These are phyloP conservation scores for Fregata magnificens DNA, from an alignment of 2,113 vertebrate genomes.

Conservation along the genomic window DNA sequence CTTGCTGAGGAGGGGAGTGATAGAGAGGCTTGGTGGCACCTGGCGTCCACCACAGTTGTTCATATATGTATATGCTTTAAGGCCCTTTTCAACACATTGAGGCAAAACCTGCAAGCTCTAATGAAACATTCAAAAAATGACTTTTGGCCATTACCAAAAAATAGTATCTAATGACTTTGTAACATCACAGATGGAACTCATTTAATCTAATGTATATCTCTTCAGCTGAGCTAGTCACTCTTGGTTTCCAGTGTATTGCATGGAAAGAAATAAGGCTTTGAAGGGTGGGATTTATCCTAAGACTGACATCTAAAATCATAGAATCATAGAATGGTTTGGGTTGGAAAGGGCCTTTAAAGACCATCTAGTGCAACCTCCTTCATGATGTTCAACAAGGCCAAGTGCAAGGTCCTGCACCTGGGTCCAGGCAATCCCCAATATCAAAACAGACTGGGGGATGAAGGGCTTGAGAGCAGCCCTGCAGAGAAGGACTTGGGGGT, in stretches of 20 bases:
- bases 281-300: neutral
- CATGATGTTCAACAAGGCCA: neutral
- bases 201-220: neutral
- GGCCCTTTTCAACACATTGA: neutral
- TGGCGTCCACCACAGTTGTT: no score
- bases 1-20: no score
- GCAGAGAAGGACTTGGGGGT: neutral
- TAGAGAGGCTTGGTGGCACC: no score
- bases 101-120: neutral
- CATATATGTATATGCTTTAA: neutral
- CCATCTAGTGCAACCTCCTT: fast-evolving
- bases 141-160: neutral
- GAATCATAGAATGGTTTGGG: neutral
- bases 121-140: neutral
- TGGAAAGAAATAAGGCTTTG: neutral
- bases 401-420: neutral
- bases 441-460: neutral
- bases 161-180: neutral
- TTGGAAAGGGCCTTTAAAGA: neutral
- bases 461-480: neutral
- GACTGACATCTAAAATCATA: neutral
- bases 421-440: neutral
- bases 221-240: neutral
- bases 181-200: neutral
- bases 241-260: neutral